Base-by-base conservation (phyloP, 2,797 vertebrate genomes). In the Coilia nasus region DNA sequence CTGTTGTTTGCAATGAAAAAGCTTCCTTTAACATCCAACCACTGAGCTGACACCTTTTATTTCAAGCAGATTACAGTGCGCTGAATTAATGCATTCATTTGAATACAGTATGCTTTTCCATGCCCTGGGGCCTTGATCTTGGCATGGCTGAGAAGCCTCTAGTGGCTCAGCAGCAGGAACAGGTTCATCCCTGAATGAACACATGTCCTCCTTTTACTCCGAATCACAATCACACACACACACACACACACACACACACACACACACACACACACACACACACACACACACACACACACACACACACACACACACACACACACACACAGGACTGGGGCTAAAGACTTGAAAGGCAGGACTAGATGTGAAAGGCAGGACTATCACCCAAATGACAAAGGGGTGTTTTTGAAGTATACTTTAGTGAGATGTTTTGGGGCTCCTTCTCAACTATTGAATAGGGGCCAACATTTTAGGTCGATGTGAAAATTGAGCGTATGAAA, bases 71-170 rank as follows among this genome's bases (percentile, higher is more conserved):
- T 44, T 78, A 21, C 17, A 78, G 71, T 44, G 71, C 15, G 44
- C 31, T 78, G 71, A 78, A 78, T 78, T 41, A 78, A 78, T 78
- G 71, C 31, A 78, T 21, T 78, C 71, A 78, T 78, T 78, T 78
- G 71, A 78, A 78, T 78, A 78, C 50, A 54, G 50, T 44, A 41
- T 78, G 71, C 71, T 71, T 31, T 35, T 7, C 35, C 17, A 1
- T 19, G 6, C 71, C 35, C 71, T 6, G 19, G 71, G 71, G 71
- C 71, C 71, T 41, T 78, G 71, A 78, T 78, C 71, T 78, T 41
- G 71, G 71, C 71, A 78, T 44, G 71, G 35, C 71, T 78, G 31
- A 21, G 5, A 44, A 78, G 31, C 35, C 71, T 78, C 71, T 31
- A 44, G 31, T 21, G 71, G 17, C 71, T 44, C 71, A 19, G 71